Base-by-base conservation (phyloP, 1,140 invertebrate species). In the Drosophila leontia region DNA sequence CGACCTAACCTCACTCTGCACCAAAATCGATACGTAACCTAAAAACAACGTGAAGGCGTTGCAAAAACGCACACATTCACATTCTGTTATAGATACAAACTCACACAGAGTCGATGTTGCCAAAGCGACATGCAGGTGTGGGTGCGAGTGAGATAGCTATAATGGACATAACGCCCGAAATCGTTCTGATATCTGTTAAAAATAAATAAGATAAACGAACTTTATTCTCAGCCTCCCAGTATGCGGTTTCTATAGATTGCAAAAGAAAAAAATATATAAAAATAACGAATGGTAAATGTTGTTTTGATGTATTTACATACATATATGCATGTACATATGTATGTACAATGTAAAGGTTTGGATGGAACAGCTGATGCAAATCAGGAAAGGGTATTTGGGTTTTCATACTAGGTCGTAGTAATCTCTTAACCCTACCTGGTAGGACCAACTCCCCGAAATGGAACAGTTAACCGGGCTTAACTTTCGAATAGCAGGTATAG, bases 11-110 rank as follows among this genome's bases (percentile, higher is more conserved):
- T 77, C 63, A 90, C 75, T 81, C 51, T 61, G 45, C 50, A 90
- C 65, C 74, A 88, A 91, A 90, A 90, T 90, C 85, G 86, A 90
- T 90, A 90, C 86, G 85, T 90, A 90, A 90, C 85, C 85, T 90
- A 91, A 80, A 88, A 90, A 90, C 70, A 90, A 88, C 82, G 75
- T 90, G 75, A 87, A 70, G 68, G 75, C 67, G 83, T 59, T 71
- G 84, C 84, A 87, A 67, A 87, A 65, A 45, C 51, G 56, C 69
- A 71, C 70, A 86, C 72, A 82, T 29, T 70, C 23, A 76, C 35
- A 77, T 78, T 55, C 12, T 61, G 74, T n/a, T 75, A 56, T 63
- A 78, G 65, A 76, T 56, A 82, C 65, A 79, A 58, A 79, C 51
- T 74, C 37, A 86, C 51, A 67, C 77, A 61, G 26, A 57, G 19